Base-by-base conservation (phyloP, 2,888 invertebrate genomes). In the Cyclophora albipunctata region DNA sequence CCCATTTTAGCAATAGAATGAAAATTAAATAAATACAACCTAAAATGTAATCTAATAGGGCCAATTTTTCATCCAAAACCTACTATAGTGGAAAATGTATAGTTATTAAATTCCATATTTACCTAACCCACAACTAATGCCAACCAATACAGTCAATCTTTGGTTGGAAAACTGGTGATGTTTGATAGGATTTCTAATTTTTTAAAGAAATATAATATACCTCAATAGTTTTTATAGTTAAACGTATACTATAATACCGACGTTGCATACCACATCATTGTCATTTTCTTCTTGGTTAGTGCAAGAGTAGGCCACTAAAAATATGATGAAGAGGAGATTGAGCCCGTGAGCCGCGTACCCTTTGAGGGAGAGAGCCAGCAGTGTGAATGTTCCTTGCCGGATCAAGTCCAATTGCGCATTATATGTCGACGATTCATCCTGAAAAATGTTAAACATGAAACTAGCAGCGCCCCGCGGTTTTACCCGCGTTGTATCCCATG, bases 331-430 rank as follows among this genome's bases (percentile, higher is more conserved):
- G 3, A 69, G 59, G 3, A 75, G 55, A 48, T 73, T 78, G 2
- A 80, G 49, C 3, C 59, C 48, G 6, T 73, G 72, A 2, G 57
- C 64, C 3, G 77, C 51, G 55, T 68, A 81, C 2, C 81, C 83
- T 52, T 84, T 84, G 33, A 81, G 48, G 0, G 69, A 51, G 2
- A 82, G 55, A 0, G 69, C 57, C 78, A 82, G 75, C 0, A 84
- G 57, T 1, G 74, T 34, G 5, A 83, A 52, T 0, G 75, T 72
- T 0, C 78, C 81, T 4, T 76, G 59, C 0, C 81, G 71, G 4
- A 75, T 45, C 5, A 69, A 54, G 33, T 80, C 81, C 3, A 47
- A 45, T 33, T 44, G n/a, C 46, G 73, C 75, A 42, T 64, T 67
- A 4, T 54, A 46, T 0, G 64, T 69, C 0, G 66, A 57, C 3